Evolutionary conservation across 2,888 invertebrate genomes (phyloP).

Genomic region (Octodonta nipae): DNA sequence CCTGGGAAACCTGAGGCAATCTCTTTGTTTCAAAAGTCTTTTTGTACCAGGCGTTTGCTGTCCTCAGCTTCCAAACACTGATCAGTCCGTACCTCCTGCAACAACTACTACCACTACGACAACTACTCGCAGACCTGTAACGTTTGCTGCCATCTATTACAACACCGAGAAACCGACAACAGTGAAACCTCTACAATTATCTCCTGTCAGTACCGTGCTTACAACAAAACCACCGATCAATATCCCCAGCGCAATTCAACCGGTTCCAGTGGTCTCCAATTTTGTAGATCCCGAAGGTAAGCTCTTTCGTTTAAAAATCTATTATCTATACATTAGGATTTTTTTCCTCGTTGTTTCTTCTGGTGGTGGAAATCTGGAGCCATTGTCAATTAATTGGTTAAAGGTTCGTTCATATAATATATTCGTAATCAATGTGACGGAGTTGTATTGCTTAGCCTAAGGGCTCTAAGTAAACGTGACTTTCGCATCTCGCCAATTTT

Average conservation of each 20-base stretch:
- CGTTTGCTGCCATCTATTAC: conserved; percentile 20
- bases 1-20: conserved; percentile 67
- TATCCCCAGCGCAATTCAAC: conserved; percentile 8
- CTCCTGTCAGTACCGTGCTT: conserved; percentile 6
- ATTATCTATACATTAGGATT: no score
- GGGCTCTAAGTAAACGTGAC: no score
- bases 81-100: conserved; percentile 21
- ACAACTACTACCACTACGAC: conserved; percentile 12
- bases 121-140: conserved; percentile 14
- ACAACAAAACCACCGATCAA: conserved; percentile 10
- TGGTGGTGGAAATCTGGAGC: no score
- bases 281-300: conserved; percentile 43
- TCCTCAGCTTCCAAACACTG: conserved; percentile 42
- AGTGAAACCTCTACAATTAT: conserved; percentile 7
- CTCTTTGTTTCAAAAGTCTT: conserved; percentile 79
- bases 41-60: conserved; percentile 90
- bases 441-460: no score
- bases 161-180: conserved; percentile 18
- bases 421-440: no score
- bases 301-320: conserved; percentile 6
- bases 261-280: conserved; percentile 22
- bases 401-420: no score
- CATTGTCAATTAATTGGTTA: no score
- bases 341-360: background rate
- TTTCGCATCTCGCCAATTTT: no score